These are phyloP conservation scores for Trissoscelio sp. DNA, from an alignment of 2,888 invertebrate species.

Conservation along the genomic window DNA sequence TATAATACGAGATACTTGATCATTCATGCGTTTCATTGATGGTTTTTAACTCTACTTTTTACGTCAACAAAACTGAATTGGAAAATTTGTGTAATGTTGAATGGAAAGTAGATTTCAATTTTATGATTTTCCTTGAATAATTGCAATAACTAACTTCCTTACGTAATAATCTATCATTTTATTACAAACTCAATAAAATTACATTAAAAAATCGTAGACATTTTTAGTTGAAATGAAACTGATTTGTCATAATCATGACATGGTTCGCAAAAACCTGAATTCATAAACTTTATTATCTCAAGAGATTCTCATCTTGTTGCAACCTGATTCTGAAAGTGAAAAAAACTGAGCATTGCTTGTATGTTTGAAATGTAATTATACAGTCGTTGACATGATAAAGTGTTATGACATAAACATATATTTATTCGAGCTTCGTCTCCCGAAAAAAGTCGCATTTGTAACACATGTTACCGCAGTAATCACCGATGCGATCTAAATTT, in stretches of 20 bases:
- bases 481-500: conserved; percentile 49
- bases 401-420: conserved; percentile 47
- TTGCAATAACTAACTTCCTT: no score
- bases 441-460: conserved; percentile 49
- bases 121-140: no score
- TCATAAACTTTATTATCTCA: conserved; percentile 13
- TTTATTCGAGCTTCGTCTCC: conserved; percentile 64
- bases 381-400: conserved; percentile 47
- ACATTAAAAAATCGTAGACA: no score
- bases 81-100: no score
- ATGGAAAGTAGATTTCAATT: no score
- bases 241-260: conserved; percentile 11
- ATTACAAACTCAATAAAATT: no score
- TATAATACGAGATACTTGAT: no score
- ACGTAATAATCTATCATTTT: no score
- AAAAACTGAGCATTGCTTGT: background rate
- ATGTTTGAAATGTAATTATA: conserved; percentile 37
- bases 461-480: conserved; percentile 45
- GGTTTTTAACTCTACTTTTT: no score
- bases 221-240: background rate
- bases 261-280: background rate
- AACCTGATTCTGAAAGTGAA: conserved; percentile 3
- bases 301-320: conserved; percentile 13
- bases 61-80: no score
- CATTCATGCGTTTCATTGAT: no score